Conservation (phyloP, 2,113 vertebrate species). For the Anser brachyrhynchus region DNA sequence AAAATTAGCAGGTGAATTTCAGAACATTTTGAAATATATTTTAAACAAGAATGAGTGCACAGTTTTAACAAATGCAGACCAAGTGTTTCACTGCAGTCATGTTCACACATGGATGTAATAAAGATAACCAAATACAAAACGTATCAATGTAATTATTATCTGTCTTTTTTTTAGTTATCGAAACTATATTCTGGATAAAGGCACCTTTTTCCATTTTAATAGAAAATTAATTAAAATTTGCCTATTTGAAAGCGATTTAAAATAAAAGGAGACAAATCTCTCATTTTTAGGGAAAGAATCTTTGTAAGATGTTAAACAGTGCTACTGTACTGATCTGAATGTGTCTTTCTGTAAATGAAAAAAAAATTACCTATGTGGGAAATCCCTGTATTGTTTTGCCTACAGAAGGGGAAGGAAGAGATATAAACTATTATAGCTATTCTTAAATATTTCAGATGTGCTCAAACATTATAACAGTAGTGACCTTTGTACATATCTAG, state of each 20-base stretch:
- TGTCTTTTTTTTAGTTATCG: background rate
- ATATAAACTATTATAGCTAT: background rate
- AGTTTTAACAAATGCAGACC: background rate
- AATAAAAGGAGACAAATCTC: background rate
- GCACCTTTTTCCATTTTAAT: background rate
- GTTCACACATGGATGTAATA: background rate
- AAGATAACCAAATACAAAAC: background rate
- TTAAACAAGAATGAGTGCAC: background rate
- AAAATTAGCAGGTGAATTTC: background rate
- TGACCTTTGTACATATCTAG: background rate
- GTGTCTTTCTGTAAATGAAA: background rate
- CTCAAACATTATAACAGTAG: background rate
- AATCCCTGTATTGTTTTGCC: background rate
- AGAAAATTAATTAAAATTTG: background rate
- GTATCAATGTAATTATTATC: background rate
- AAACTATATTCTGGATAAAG: background rate
- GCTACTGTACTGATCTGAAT: background rate
- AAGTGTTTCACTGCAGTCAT: background rate
- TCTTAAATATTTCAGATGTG: background rate
- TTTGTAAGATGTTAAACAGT: background rate
- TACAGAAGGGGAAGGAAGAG: background rate
- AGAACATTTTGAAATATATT: background rate
- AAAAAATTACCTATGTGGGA: background rate
- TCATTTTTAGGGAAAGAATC: background rate
- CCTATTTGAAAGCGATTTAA: background rate